phyloP scores from a whole-genome alignment of 2,113 vertebrate genomes.

The Triplophysa siluroides region DNA sequence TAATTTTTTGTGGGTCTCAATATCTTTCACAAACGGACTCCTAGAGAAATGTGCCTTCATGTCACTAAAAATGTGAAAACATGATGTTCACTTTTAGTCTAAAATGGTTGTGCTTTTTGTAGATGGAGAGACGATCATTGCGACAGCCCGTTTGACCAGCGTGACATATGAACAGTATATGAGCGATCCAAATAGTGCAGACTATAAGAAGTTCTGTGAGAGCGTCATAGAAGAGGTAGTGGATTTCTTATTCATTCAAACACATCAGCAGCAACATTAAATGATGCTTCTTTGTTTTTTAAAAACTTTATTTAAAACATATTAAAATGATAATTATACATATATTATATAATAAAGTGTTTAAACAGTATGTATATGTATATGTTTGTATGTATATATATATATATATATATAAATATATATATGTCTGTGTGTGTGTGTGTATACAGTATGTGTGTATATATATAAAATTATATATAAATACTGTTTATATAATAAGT shows the following conservation, averaged over 20 bases:
- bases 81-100: neutral
- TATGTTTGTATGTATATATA: no score
- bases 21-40: neutral
- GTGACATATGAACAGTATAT: constrained; percentile 68
- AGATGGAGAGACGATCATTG: constrained; percentile 76
- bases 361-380: no score
- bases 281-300: no score
- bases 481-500: no score
- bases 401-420: no score
- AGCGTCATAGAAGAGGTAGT: constrained; percentile 72
- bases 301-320: no score
- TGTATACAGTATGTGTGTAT: no score
- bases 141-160: constrained; percentile 69
- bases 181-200: constrained; percentile 70
- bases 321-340: no score
- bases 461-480: no score
- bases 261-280: neutral
- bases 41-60: neutral
- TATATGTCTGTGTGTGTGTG: no score
- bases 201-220: constrained; percentile 69
- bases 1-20: neutral
- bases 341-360: no score
- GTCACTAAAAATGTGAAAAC: neutral
- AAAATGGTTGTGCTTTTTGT: constrained; percentile 24
- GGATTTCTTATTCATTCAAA: neutral